Evolutionary conservation across 35 echinoderm and acorn worm species (phyloP).

Genomic region (Anneissia japonica): DNA sequence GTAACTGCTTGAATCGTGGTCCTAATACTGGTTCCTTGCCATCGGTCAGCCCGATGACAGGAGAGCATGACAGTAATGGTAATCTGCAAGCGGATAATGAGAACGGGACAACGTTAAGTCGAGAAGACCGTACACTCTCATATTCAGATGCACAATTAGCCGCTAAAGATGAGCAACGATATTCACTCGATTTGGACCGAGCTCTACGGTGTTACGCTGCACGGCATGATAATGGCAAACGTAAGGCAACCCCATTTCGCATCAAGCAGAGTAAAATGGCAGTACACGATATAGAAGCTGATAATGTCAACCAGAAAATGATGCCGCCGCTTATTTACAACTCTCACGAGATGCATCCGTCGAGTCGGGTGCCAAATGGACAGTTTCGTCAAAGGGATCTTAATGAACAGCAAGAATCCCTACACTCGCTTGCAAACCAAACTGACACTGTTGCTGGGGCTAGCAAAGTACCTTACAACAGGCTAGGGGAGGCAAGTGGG

Average conservation of each 20-base stretch:
- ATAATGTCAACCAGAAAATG: slow-evolving; percentile 6
- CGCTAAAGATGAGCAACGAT: slow-evolving; percentile 5
- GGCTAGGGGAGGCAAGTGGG: background rate
- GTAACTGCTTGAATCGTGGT: slow-evolving; percentile 22
- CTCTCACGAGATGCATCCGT: background rate
- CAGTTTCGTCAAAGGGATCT: background rate
- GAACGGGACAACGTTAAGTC: slow-evolving; percentile 13
- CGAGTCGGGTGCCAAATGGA: background rate
- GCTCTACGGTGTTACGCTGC: background rate
- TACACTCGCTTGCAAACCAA: background rate
- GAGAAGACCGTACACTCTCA: slow-evolving; percentile 23
- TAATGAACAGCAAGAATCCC: background rate
- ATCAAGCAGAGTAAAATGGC: slow-evolving; percentile 34
- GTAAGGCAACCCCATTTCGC: slow-evolving; percentile 41
- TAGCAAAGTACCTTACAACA: background rate
- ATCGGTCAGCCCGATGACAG: background rate
- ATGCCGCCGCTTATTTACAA: background rate
- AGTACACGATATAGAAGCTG: slow-evolving; percentile 21
- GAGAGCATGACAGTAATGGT: slow-evolving; percentile 13
- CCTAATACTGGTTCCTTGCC: background rate
- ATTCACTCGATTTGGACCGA: background rate
- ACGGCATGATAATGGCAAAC: slow-evolving; percentile 26
- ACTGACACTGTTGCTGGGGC: background rate
- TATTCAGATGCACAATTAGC: slow-evolving; percentile 39
- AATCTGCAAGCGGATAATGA: background rate